These are phyloP conservation scores for Tapirus terrestris DNA, from an alignment of 2,113 vertebrate genomes.

Conservation along the genomic window DNA sequence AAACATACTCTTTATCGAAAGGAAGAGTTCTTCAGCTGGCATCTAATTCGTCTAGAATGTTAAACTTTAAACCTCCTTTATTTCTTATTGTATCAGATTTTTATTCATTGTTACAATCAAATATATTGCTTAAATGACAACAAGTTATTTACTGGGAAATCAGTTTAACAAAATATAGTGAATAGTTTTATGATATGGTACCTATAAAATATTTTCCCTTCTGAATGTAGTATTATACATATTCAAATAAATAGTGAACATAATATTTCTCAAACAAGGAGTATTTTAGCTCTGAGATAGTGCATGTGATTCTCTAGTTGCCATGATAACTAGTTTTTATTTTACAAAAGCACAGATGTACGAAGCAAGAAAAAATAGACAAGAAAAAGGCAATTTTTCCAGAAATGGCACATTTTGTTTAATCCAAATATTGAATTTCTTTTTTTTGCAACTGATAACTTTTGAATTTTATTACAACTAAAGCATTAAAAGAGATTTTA, in stretches of 20 bases:
- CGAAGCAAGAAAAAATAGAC: slow-evolving; percentile 15
- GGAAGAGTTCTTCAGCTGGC: background rate
- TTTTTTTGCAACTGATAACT: slow-evolving; percentile 44
- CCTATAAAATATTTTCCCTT: slow-evolving; percentile 28
- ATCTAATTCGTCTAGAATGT: background rate
- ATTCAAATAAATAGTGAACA: background rate
- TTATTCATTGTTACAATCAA: background rate
- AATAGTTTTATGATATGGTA: background rate
- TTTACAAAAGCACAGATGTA: slow-evolving; percentile 62
- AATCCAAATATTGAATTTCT: slow-evolving; percentile 59
- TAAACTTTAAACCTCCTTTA: background rate
- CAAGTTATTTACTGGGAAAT: slow-evolving; percentile 5
- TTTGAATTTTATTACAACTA: slow-evolving; percentile 40
- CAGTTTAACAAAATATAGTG: background rate
- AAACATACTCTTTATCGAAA: background rate
- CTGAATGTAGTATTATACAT: background rate
- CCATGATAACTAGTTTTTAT: slow-evolving; percentile 72
- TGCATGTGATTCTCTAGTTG: slow-evolving; percentile 52
- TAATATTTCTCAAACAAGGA: slow-evolving; percentile 51
- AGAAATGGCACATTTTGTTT: slow-evolving; percentile 66
- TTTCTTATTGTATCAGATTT: background rate
- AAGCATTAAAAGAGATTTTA: slow-evolving; percentile 46
- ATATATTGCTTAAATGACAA: background rate
- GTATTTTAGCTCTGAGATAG: slow-evolving; percentile 27
- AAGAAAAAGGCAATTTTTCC: slow-evolving; percentile 45